Base-by-base conservation (phyloP, 2,888 invertebrate species). In the Mesoligia furuncula region DNA sequence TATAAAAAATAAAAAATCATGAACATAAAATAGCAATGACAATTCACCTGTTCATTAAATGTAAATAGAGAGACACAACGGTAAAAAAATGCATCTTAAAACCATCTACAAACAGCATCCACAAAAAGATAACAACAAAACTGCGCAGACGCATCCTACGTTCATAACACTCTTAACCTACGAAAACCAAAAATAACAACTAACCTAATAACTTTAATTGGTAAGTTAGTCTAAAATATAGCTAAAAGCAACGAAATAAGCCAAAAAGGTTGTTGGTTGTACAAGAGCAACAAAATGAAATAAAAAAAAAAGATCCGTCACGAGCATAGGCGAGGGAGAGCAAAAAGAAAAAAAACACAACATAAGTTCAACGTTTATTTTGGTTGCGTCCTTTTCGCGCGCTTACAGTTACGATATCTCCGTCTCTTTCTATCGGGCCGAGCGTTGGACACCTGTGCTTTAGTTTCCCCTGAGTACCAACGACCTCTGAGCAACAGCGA, bases 361-460 rank as follows among this genome's bases (percentile, higher is more conserved):
- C 95, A 95, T 95, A 96, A 96, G 96, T 96, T 96, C 96, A 96
- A 95, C 96, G 96, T 96, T 96, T 96, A 96, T 96, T 96, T 96
- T 96, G 94, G 96, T 96, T 94, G 94, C 93, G 91, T 96, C 96
- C 86, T 92, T 90, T 90, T 96, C 94, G 83, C 87, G 70, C 96
- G 59, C 80, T 70, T 61, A 68, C 69, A 75, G 85, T 91, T 92
- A 85, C 80, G 31, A 59, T 93, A 92, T 89, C 72, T 76, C 90
- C 72, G 62, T 95, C 96, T 93, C 93, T 87, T 85, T 95, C 93
- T 87, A 86, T 80, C 94, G 87, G 92, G 90, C 95, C 94, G 95
- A 96, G 94, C 96, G 96, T 95, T 96, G 96, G 96, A 96, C 96
- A 96, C 96, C 96, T 96, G 96, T 96, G 96, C 96, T 96, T 96